phyloP scores from a whole-genome alignment of 2,888 invertebrate genomes.

The Chalcis sispes region DNA sequence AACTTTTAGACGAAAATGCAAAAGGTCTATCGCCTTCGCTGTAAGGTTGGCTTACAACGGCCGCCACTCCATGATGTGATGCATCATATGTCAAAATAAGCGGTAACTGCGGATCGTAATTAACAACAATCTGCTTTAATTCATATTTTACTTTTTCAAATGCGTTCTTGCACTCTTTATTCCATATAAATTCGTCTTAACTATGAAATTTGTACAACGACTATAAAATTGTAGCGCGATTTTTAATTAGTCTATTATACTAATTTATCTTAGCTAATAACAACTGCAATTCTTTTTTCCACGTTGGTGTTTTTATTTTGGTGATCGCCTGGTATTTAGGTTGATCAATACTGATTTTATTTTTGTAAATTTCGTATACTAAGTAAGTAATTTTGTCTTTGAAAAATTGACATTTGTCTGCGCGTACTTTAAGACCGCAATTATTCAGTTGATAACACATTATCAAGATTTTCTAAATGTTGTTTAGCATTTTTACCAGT shows the following conservation, averaged over 20 bases:
- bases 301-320: neutral
- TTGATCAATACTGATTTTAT: neutral
- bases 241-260: conserved; percentile 14
- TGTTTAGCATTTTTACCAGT: conserved; percentile 23
- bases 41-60: neutral
- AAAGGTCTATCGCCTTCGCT: neutral
- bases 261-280: conserved; percentile 33
- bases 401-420: conserved; percentile 33
- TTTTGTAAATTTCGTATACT: no score
- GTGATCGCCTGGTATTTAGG: conserved; percentile 12
- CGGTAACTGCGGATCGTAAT: no score
- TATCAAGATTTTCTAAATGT: conserved; percentile 34
- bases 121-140: neutral
- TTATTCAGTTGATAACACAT: conserved; percentile 21
- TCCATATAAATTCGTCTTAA: neutral
- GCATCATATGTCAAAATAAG: conserved; percentile 14
- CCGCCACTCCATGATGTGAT: conserved; percentile 12
- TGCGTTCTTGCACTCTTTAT: neutral
- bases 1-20: no score
- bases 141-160: conserved; percentile 16
- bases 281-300: conserved; percentile 20
- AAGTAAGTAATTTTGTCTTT: conserved; percentile 14
- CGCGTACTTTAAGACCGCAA: conserved; percentile 7
- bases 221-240: conserved; percentile 2
- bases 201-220: conserved; percentile 19